Evolutionary conservation across 2,888 invertebrate species (phyloP).

Genomic region (Acleris literana): DNA sequence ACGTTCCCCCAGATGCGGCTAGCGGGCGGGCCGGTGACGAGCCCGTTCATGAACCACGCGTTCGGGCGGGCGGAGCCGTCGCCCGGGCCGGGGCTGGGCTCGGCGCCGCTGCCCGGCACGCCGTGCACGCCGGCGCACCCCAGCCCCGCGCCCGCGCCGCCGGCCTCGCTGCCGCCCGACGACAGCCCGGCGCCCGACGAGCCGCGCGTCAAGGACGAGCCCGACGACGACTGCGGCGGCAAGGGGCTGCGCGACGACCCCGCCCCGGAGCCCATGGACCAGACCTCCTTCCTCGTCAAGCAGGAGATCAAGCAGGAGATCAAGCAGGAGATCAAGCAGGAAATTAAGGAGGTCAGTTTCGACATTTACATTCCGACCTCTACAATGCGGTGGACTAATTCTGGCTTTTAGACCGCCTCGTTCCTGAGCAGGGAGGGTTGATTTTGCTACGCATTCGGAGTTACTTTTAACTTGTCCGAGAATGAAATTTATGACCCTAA

Average conservation of each 20-base stretch:
- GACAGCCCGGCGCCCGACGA: constrained; percentile 82
- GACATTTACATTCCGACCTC: no score
- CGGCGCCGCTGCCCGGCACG: constrained; percentile 56
- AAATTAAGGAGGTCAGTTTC: constrained; percentile 80
- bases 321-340: constrained; percentile 84
- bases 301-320: constrained; percentile 83
- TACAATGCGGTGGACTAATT: no score
- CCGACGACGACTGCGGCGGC: constrained; percentile 84
- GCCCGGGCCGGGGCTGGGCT: constrained; percentile 76
- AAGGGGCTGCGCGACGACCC: constrained; percentile 86
- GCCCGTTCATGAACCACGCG: constrained; percentile 81
- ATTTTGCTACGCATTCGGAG: no score
- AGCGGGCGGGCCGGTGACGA: constrained; percentile 72
- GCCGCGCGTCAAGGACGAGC: constrained; percentile 87
- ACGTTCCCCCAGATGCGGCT: constrained; percentile 51
- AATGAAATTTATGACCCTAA: no score
- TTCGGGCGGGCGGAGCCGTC: constrained; percentile 66
- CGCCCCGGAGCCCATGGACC: constrained; percentile 75
- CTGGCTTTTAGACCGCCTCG: no score
- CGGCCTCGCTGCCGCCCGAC: constrained; percentile 58
- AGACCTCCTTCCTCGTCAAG: constrained; percentile 51
- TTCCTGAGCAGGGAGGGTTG: no score
- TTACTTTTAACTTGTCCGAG: no score
- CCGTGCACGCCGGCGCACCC: constrained; percentile 78
- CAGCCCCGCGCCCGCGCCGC: constrained; percentile 71